Evolutionary conservation across 2,888 invertebrate genomes (phyloP).

Genomic region (Hymenopus coronatus): DNA sequence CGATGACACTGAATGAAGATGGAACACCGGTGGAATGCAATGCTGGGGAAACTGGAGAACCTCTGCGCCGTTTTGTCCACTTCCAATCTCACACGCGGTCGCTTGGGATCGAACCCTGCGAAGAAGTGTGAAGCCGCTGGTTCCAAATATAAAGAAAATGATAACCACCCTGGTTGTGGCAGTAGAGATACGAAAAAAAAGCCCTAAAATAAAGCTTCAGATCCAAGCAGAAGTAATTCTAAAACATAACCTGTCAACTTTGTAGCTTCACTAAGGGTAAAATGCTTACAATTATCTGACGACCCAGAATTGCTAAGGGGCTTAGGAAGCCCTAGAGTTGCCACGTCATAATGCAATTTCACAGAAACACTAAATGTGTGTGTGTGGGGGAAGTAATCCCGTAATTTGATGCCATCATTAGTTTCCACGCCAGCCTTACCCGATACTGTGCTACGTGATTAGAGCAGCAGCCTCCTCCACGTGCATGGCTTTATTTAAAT

Average conservation of each 20-base stretch:
- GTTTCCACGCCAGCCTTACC: neutral
- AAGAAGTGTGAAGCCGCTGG: no score
- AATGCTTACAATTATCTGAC: neutral
- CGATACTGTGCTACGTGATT: neutral
- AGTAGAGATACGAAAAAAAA: no score
- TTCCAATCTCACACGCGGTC: no score
- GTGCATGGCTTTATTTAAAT: neutral
- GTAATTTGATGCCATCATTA: neutral
- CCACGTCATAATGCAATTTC: neutral
- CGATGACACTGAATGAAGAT: no score
- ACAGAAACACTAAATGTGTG: neutral
- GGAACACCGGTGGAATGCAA: no score
- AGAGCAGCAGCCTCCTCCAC: neutral
- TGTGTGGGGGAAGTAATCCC: neutral
- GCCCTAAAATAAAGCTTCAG: neutral
- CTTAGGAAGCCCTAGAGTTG: neutral
- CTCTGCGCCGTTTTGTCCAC: no score
- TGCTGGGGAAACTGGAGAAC: no score
- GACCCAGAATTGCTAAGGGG: neutral
- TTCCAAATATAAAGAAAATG: no score
- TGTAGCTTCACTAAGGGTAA: neutral
- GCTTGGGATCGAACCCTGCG: no score
- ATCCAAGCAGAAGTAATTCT: neutral
- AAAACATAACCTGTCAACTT: neutral
- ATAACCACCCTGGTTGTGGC: no score